Conservation (phyloP, 2,888 invertebrate species). For the Trissoscelio sp. region DNA sequence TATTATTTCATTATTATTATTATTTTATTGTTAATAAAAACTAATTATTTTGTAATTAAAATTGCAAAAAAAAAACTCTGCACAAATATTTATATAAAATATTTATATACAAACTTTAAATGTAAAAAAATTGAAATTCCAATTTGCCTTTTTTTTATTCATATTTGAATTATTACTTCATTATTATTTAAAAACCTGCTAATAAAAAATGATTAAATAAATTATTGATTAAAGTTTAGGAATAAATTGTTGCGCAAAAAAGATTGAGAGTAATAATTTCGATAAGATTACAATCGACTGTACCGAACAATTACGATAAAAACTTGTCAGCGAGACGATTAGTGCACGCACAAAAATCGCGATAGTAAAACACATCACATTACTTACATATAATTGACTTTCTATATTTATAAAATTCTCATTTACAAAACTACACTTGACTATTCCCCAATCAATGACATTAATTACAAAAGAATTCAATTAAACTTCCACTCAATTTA, state of each 20-base stretch:
- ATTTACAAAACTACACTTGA: background rate
- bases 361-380: slow-evolving; percentile 18
- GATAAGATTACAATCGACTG: slow-evolving; percentile 43
- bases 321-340: slow-evolving; percentile 13
- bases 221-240: background rate
- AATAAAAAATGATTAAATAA: background rate
- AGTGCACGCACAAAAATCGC: slow-evolving; percentile 28
- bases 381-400: background rate
- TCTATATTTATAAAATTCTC: background rate
- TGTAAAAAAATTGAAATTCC: too few species aligned
- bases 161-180: too few species aligned
- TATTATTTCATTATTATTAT: too few species aligned
- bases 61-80: too few species aligned
- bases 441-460: background rate
- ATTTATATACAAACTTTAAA: too few species aligned
- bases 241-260: slow-evolving; percentile 21
- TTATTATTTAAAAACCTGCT: too few species aligned
- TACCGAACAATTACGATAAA: slow-evolving; percentile 36
- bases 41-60: too few species aligned
- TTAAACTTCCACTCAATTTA: background rate
- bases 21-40: too few species aligned
- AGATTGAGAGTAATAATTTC: slow-evolving; percentile 24
- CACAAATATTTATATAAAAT: too few species aligned
- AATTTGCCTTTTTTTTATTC: too few species aligned
- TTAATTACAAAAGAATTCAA: background rate